phyloP scores from a whole-genome alignment of 30 jellyfish, hydroid and myxozoan species.

The Turritopsis dohrnii region DNA sequence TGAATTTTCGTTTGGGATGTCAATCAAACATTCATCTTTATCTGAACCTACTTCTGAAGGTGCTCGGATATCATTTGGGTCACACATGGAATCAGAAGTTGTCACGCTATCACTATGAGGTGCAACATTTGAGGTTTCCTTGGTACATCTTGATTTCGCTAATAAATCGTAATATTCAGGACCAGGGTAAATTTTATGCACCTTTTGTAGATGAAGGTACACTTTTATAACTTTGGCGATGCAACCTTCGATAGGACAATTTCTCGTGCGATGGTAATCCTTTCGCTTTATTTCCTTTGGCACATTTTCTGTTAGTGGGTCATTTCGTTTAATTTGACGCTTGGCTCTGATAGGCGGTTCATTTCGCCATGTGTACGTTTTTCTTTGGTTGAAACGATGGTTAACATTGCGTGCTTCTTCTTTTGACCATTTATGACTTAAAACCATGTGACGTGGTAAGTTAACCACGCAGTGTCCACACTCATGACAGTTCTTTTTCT shows the following conservation, averaged over 20 bases:
- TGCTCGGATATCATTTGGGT: neutral
- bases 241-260: neutral
- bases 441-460: constrained; percentile 9
- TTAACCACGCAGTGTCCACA: constrained; percentile 6
- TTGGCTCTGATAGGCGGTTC: neutral
- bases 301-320: neutral
- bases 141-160: neutral
- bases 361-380: constrained; percentile 4
- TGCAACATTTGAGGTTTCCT: neutral
- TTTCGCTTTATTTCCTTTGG: neutral
- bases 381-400: neutral
- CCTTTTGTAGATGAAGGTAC: neutral
- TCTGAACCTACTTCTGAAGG: neutral
- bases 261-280: constrained; percentile 1
- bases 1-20: neutral
- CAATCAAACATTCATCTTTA: neutral
- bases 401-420: neutral
- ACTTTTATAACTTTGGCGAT: neutral
- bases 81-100: neutral
- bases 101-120: neutral
- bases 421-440: constrained; percentile 4
- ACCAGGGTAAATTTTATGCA: neutral
- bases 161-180: neutral
- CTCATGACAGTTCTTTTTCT: constrained; percentile 14
- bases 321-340: neutral